A percentile compares a stretch with the other conserved stretches of the same genome.
Evolutionary conservation across 2,797 vertebrate genomes (phyloP).

Genomic region (Chaetodon trifasciatus): DNA sequence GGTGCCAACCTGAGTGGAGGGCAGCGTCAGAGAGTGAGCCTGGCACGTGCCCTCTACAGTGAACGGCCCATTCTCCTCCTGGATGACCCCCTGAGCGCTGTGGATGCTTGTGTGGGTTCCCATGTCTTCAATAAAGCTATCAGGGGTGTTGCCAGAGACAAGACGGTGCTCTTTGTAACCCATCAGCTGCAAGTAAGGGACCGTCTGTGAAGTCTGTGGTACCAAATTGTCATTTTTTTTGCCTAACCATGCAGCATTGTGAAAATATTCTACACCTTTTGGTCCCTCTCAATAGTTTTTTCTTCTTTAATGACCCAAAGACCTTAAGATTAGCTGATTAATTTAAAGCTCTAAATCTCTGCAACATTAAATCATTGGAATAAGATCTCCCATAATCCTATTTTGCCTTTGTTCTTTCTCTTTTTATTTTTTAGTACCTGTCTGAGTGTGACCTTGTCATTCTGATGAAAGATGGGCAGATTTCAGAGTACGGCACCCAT

Average conservation of each 20-base stretch:
- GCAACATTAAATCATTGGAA: constrained; percentile 1
- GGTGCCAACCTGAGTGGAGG: constrained; percentile 90
- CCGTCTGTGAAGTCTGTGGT: background rate
- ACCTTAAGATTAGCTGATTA: background rate
- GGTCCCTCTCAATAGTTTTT: background rate
- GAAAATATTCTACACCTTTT: background rate
- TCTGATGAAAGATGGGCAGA: constrained; percentile 89
- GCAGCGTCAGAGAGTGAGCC: constrained; percentile 88
- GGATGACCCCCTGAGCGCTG: constrained; percentile 90
- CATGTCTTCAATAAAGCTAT: constrained; percentile 87
- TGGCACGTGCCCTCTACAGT: constrained; percentile 90
- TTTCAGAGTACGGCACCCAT: constrained; percentile 88
- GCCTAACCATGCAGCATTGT: background rate
- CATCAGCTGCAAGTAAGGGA: constrained; percentile 88
- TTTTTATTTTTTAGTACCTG: constrained; percentile 84
- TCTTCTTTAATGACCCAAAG: background rate
- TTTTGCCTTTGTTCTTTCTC: constrained; percentile 4
- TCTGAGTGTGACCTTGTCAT: constrained; percentile 88
- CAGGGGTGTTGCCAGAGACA: constrained; percentile 73
- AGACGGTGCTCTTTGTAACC: constrained; percentile 89
- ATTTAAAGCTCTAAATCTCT: background rate
- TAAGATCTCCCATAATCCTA: background rate
- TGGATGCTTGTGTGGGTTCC: constrained; percentile 86
- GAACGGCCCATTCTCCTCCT: constrained; percentile 86
- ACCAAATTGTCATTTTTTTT: background rate